Conservation (phyloP, 1,140 invertebrate genomes). For the Phortica variegata region DNA sequence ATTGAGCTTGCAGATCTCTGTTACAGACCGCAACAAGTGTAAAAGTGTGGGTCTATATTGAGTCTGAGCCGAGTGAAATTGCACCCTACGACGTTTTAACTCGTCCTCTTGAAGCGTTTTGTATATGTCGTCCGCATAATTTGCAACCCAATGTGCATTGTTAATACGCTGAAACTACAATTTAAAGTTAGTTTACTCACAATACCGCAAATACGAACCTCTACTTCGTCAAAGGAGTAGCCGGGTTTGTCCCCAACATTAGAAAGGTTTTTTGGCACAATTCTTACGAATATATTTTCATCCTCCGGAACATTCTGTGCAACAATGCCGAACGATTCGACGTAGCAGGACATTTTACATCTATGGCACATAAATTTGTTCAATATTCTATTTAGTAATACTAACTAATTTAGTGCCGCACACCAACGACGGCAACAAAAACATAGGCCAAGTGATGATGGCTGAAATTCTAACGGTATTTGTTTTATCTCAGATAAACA, state of each 20-base stretch:
- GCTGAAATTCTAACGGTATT: too few relatives aligned
- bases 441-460: too few relatives aligned
- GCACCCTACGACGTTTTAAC: conserved; percentile 17
- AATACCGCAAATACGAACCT: not conserved
- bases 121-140: conserved; percentile 37
- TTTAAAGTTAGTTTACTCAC: not conserved
- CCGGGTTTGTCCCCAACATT: conserved; percentile 1
- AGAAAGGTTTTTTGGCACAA: conserved; percentile 5
- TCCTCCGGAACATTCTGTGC: conserved; percentile 3
- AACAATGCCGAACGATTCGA: too few relatives aligned
- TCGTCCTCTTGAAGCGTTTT: conserved; percentile 29
- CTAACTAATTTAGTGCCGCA: too few relatives aligned
- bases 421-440: too few relatives aligned
- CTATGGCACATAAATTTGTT: too few relatives aligned
- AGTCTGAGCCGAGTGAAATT: conserved; percentile 21
- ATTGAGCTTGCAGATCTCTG: conserved; percentile 14
- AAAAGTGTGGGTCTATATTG: conserved; percentile 17
- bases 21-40: conserved; percentile 14
- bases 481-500: too few relatives aligned
- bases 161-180: conserved; percentile 20
- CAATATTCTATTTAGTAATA: too few relatives aligned
- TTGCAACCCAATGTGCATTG: conserved; percentile 26
- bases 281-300: conserved; percentile 17
- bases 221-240: conserved; percentile 13
- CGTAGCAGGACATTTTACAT: too few relatives aligned